phyloP scores from a whole-genome alignment of 2,888 invertebrate species.

The Deilephila porcellus region DNA sequence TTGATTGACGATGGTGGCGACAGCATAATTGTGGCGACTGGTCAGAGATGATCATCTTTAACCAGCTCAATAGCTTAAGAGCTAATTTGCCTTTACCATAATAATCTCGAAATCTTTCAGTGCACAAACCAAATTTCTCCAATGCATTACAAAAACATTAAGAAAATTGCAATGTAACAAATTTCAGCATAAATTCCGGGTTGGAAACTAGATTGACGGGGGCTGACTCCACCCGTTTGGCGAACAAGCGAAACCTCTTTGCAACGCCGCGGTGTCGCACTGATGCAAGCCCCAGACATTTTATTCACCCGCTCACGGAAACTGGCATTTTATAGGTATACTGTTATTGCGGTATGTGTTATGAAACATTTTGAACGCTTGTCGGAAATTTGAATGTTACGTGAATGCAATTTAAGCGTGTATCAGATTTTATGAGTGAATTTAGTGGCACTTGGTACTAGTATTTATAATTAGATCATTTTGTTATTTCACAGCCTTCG shows the following conservation, averaged over 20 bases:
- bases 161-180: slow-evolving; percentile 4
- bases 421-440: too few relatives aligned
- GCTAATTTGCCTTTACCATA: too few relatives aligned
- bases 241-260: slow-evolving; percentile 22
- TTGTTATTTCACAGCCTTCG: too few relatives aligned
- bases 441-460: too few relatives aligned
- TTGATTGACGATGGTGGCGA: too few relatives aligned
- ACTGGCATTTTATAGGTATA: slow-evolving; percentile 4
- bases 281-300: slow-evolving; percentile 2
- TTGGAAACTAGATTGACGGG: background rate
- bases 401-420: background rate
- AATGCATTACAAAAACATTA: background rate
- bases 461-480: too few relatives aligned
- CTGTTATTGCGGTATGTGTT: background rate
- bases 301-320: background rate
- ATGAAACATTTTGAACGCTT: background rate
- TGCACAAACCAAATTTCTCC: too few relatives aligned
- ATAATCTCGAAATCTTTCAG: too few relatives aligned
- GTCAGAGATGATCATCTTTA: too few relatives aligned
- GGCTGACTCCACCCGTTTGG: slow-evolving; percentile 3
- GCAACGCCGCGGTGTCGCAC: background rate
- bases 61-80: too few relatives aligned
- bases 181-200: slow-evolving; percentile 15
- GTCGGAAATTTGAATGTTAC: background rate
- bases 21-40: too few relatives aligned